A percentile compares a stretch with the other conserved stretches of the same genome.
Evolutionary conservation across 37 sponge, comb jelly and placozoan genomes (phyloP).

Genomic region (Aphrocallistes beatrix): DNA sequence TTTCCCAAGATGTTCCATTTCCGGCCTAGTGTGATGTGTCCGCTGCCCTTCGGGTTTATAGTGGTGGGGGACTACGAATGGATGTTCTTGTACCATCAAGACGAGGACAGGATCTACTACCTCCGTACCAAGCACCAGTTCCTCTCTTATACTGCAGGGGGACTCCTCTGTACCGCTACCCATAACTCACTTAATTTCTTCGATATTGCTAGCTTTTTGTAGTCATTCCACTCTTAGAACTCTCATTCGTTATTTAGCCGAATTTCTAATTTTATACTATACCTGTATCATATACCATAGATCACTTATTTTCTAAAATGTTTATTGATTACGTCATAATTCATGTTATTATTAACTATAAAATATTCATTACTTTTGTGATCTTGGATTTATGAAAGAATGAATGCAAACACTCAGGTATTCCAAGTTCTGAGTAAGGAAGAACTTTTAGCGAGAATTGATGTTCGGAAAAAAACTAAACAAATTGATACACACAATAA

Average conservation of each 20-base stretch:
- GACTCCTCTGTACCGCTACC: background rate
- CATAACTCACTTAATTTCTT: background rate
- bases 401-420: background rate
- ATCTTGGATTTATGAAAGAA: background rate
- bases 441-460: background rate
- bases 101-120: slow-evolving; percentile 10
- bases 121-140: background rate
- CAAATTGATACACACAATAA: too few relatives aligned
- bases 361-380: background rate
- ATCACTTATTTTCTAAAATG: background rate
- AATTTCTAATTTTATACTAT: background rate
- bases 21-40: background rate
- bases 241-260: background rate
- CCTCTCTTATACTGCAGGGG: background rate
- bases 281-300: background rate
- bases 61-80: background rate
- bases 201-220: background rate
- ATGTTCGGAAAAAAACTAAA: background rate
- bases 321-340: background rate
- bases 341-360: background rate
- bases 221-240: background rate
- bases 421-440: background rate
- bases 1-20: slow-evolving; percentile 7
- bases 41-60: background rate
- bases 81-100: slow-evolving; percentile 8